phyloP scores from a whole-genome alignment of 2,888 invertebrate species.

The Rotaria magnacalcarata region DNA sequence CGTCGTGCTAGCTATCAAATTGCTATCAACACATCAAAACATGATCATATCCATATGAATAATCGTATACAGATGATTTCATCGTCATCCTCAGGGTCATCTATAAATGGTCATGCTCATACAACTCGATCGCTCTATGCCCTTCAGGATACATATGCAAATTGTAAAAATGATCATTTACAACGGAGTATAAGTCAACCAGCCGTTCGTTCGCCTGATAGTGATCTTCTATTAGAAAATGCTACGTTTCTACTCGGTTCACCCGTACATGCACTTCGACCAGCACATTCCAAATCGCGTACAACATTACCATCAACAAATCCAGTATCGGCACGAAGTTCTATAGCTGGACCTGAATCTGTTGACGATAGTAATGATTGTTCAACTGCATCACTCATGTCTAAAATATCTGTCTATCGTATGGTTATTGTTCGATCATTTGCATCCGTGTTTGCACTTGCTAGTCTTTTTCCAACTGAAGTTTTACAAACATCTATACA shows the following conservation, averaged over 20 bases:
- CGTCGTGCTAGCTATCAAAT: conserved; percentile 28
- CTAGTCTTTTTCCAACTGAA: conserved; percentile 21
- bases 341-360: not conserved
- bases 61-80: not conserved
- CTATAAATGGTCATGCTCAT: not conserved
- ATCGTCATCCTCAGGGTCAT: not conserved
- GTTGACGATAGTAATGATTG: not conserved
- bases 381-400: not conserved
- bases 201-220: not conserved
- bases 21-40: conserved; percentile 1
- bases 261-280: conserved; percentile 27
- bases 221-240: conserved; percentile 28
- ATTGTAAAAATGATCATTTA: not conserved
- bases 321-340: not conserved
- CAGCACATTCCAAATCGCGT: not conserved
- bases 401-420: not conserved
- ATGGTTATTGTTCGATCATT: not conserved
- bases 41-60: not conserved
- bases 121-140: not conserved
- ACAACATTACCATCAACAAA: not conserved
- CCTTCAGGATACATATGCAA: not conserved
- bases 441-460: conserved; percentile 3
- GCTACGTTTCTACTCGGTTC: not conserved
- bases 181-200: conserved; percentile 20
- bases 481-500: conserved; percentile 25